These are phyloP conservation scores for Halcyon badia DNA, from an alignment of 2,797 vertebrate species.

Conservation along the genomic window DNA sequence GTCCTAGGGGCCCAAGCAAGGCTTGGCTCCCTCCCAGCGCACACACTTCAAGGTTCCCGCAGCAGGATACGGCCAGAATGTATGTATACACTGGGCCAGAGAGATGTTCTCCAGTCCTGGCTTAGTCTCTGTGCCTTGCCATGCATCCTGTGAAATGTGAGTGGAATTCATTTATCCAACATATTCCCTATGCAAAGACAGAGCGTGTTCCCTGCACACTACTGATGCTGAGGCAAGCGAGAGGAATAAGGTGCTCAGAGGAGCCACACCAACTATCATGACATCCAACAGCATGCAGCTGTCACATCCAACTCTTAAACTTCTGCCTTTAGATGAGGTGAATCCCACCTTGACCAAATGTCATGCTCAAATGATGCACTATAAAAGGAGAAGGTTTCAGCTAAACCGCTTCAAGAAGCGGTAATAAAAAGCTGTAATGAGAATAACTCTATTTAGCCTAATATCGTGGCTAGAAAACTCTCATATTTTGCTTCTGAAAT, in stretches of 20 bases:
- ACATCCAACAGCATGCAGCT: neutral
- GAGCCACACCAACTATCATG: neutral
- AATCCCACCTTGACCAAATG: neutral
- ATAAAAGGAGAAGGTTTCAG: neutral
- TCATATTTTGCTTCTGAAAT: neutral
- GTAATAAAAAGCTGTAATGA: neutral
- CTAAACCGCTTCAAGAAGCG: neutral
- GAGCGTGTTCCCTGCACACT: fast-evolving
- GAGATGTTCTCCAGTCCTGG: neutral
- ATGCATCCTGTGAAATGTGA: neutral
- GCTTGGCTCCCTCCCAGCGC: neutral
- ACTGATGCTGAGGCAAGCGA: neutral
- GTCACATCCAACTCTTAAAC: neutral
- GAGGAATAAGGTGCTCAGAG: neutral
- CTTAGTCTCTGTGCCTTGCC: neutral
- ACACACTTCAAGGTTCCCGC: fast-evolving
- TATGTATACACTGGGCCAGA: neutral
- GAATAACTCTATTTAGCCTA: neutral
- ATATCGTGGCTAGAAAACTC: neutral
- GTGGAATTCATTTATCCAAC: neutral
- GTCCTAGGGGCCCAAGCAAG: neutral
- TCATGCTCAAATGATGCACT: neutral
- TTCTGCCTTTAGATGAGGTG: neutral
- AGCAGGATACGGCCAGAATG: neutral
- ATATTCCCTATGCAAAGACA: neutral